Evolutionary conservation across 2,113 vertebrate genomes (phyloP), one percentile per base, ranked within the genome.

Genomic region (Mustela nigripes): DNA sequence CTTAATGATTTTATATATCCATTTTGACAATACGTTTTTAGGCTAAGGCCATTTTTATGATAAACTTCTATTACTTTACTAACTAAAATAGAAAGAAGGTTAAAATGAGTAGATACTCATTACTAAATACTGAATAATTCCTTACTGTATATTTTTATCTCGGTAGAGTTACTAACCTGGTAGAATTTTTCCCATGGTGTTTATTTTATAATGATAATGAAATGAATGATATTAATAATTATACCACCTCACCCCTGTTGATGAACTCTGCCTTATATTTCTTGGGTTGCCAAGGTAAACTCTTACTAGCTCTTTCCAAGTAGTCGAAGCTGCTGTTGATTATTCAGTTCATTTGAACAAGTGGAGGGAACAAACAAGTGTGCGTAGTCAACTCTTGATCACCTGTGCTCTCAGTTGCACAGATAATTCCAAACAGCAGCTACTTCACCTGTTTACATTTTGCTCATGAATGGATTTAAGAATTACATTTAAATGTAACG

Each of bases 31-130:
- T 94, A 69, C 71, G 2, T 16, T 69, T 94, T 95, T 94, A 89
- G 60, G 62, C 50, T 84, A 73, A 96, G 24, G 36, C 45, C 11
- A 63, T 84, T 85, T 93, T 88, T 78, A 81, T 62, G 18, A 42
- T 42, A 84, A n/a, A 56, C 71, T 97, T 95, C 89, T 50, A 60
- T 91, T 11, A 91, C 74, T 93, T 96, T 93, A 92, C 50, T 58
- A 80, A 86, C 42, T 83, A 62, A 90, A 21, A 53, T 63, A 69
- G n/a, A 95, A 95, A 88, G 21, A 63, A 86, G 50, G 9, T 74
- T 96, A 74, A 97, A 94, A 95, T 83, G 76, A 96, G 21, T 86
- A 26, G 10, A 42, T 42, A 42, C 42, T 42, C 42, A 42, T 42
- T 42, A 42, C 42, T 42, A 4, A 42, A 42, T 82, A 80, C 6